A percentile compares a stretch with the other conserved stretches of the same genome.
These are phyloP conservation scores for Spilarctia lutea DNA, from an alignment of 2,888 invertebrate genomes.

Conservation along the genomic window DNA sequence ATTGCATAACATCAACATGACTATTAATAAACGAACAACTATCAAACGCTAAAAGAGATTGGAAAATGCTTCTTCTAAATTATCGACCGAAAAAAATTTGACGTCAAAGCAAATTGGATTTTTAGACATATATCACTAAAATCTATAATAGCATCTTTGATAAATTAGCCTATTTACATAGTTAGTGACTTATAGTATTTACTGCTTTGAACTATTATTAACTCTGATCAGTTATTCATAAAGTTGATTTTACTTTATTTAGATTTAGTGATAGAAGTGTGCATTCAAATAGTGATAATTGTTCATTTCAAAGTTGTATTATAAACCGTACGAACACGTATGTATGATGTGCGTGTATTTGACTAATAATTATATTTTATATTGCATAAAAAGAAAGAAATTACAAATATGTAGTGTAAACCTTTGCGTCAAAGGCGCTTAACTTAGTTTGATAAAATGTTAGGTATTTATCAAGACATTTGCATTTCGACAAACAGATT, in stretches of 20 bases:
- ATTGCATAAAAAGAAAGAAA: conserved; percentile 28
- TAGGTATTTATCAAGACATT: not conserved
- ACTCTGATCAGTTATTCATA: accelerated
- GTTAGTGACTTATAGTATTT: conserved; percentile 14
- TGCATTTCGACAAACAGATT: not conserved
- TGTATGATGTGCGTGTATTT: not conserved
- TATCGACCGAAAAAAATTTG: conserved; percentile 58
- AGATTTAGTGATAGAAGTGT: conserved; percentile 8
- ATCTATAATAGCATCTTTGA: conserved; percentile 64
- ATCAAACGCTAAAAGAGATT: conserved; percentile 50
- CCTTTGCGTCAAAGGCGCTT: conserved; percentile 19
- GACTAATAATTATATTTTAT: conserved; percentile 39
- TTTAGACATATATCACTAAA: conserved; percentile 62
- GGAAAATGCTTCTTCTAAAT: conserved; percentile 54
- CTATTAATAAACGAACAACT: conserved; percentile 44
- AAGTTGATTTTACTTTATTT: conserved; percentile 16
- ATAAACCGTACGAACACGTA: conserved; percentile 49
- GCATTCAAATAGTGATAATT: conserved; percentile 22
- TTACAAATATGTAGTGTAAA: conserved; percentile 6
- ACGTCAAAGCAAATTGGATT: conserved; percentile 69
- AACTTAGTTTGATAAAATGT: conserved; percentile 8
- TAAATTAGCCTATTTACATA: conserved; percentile 51
- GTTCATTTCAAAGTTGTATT: conserved; percentile 34
- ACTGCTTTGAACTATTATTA: not conserved
- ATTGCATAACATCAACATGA: conserved; percentile 44